Base-by-base conservation (phyloP, 1,140 invertebrate genomes). In the Papilio aristodemus region DNA sequence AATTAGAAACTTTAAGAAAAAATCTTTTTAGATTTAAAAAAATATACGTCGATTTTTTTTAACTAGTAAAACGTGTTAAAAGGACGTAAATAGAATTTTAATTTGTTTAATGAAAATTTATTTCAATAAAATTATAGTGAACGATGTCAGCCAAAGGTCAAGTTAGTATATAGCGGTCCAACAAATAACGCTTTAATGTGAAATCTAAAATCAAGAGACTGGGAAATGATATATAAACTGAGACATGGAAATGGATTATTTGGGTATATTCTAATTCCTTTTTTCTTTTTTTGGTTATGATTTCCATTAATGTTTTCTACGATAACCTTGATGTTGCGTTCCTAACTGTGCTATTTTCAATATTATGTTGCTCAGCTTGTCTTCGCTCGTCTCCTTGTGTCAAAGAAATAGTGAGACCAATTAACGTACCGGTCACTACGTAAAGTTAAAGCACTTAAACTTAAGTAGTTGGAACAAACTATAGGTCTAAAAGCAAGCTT, bases 401-500 rank as follows among this genome's bases (percentile, higher is more conserved):
- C 38, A 39, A 13, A 39, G 1, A 13, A 43, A 14, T 4, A 5
- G 41, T 43, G 41, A 43, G 19, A 22, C 9, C 10, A 19, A 22
- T 19, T 19, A 7, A 43, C 5, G 9, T 50, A 50, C 27, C 6
- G 6, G 27, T 32, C 2, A 32, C 2, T 32, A 32, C 17, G 8
- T 7, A 1, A 10, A 9, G 17, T 50, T 50, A 19, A 19, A 11
- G 22, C 22, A 54, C 46, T 54, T 22, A 22, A 54, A 54, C 46
- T 22, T 25, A 54, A 25, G 19, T 54, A 50, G 46, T 50, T 32
- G 19, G 19, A 54, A 54, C 46, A 25, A 54, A 54, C 19, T 25
- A 54, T 6, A 54, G 10, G 10, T 54, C 0, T 54, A 54, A 25
- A 54, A 54, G 17, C 19, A 19, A 54, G 9, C 2, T 54, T 54